Evolutionary conservation across 2,113 vertebrate genomes (phyloP), one percentile per base, ranked within the genome.

Genomic region (Misgurnus mizolepis): DNA sequence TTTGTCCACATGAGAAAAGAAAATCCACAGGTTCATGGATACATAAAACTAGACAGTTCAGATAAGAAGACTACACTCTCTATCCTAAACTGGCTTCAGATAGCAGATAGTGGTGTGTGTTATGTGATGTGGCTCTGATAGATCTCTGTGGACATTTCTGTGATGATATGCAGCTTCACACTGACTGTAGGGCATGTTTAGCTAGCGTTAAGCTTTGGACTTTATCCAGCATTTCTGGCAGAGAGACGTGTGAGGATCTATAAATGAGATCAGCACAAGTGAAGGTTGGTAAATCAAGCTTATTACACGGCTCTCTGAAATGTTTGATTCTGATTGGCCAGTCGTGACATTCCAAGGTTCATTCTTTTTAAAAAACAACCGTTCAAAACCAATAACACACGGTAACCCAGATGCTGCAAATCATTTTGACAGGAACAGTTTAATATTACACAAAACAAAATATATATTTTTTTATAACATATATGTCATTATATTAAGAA

Each of bases 141-240:
- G 49, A 41, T 50, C 50, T 66, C 68, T 45, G 79, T 67, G n/a
- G 55, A n/a, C 12, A 56, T 56, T 18, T 68, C 45, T 67, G 14
- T 75, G 47, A 43, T 60, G 12, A 75, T 22, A 68, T 47, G 50
- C 53, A 43, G 68, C 67, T 22, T 7, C 2, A 41, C 17, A 55
- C 15, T 62, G 49, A 69, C 49, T 68, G 67, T 78, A 69, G 71
- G 72, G 80, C 68, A 62, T 83, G 80, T 78, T 83, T 82, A 82
- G 65, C 49, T 40, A 43, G 76, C 6, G 64, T 68, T 41, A 45
- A 84, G 80, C 61, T 86, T 67, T 72, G 79, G 86, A 86, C 70
- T 7, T 8, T 50, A 43, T 60, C 50, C 76, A 70, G 69, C 9
- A 17, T 58, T 61, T 40, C 15, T 76, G 34, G 65, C 34, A n/a